Conservation (phyloP, 2,797 vertebrate species). For the Epinephelus coioides region DNA sequence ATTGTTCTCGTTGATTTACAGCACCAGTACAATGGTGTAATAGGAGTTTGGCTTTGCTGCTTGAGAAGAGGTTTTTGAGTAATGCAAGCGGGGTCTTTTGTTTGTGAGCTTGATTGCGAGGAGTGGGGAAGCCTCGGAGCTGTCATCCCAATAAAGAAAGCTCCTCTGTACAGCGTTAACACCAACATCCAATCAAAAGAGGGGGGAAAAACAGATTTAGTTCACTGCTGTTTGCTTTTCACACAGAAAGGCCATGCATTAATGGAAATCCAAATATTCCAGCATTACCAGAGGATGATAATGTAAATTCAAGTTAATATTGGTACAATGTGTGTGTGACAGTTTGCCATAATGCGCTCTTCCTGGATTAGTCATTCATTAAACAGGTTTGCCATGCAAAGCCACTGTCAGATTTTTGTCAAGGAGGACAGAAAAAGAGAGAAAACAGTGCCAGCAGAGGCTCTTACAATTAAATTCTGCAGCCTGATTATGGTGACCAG, state of each 20-base stretch:
- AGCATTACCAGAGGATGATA: slow-evolving; percentile 90
- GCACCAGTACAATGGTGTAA: slow-evolving; percentile 79
- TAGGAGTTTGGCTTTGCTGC: slow-evolving; percentile 82
- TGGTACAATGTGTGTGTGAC: slow-evolving; percentile 88
- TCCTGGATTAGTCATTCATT: slow-evolving; percentile 88
- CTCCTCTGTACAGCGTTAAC: slow-evolving; percentile 76
- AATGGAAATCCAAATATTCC: slow-evolving; percentile 88
- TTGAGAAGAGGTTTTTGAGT: slow-evolving; percentile 81
- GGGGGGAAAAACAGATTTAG: slow-evolving; percentile 79
- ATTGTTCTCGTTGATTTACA: slow-evolving; percentile 87
- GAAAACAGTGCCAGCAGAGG: slow-evolving; percentile 76
- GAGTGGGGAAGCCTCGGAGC: slow-evolving; percentile 79
- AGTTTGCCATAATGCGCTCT: slow-evolving; percentile 88
- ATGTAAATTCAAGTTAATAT: slow-evolving; percentile 91
- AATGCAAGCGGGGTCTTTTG: slow-evolving; percentile 84
- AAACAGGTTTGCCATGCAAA: slow-evolving; percentile 90
- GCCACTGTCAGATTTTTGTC: slow-evolving; percentile 90
- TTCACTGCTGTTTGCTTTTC: slow-evolving; percentile 84
- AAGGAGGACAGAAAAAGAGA: slow-evolving; percentile 78
- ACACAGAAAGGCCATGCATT: slow-evolving; percentile 81
- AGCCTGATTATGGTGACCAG: slow-evolving; percentile 81
- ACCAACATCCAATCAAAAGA: slow-evolving; percentile 80
- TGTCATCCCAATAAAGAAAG: slow-evolving; percentile 85
- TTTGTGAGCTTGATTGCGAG: slow-evolving; percentile 83
- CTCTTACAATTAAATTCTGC: slow-evolving; percentile 86